Evolutionary conservation across 2,888 invertebrate genomes (phyloP), one percentile per base, ranked within the genome.

Genomic region (Smittia sp.): DNA sequence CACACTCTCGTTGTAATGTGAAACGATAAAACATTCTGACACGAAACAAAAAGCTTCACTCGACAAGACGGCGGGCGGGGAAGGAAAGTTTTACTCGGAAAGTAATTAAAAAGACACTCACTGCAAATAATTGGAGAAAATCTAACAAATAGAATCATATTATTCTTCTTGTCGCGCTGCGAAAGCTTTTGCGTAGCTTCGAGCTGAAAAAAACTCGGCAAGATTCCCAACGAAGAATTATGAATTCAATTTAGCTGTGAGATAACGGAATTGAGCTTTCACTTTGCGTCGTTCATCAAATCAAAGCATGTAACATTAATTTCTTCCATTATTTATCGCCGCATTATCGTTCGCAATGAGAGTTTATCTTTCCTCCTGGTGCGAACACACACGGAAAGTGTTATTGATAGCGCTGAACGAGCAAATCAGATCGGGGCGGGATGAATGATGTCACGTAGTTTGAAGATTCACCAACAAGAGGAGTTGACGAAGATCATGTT

Each of bases 31-130:
- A 20, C 58, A 58, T 22, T 58, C 20, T 58, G 20, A 58, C 18
- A 58, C 58, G 18, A 18, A 20, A 58, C 58, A 58, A 58, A 58
- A 58, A 46, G 52, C 52, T 46, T 18, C 58, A 46, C n/a, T n/a
- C 46, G 4, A 58, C 18, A 58, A 58, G 18, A 58, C 58, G 18
- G 18, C 1, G 9, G 1, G 20, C 6, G 15, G 7, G 18, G 20
- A 18, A 22, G 58, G 58, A 32, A 58, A 58, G 58, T 58, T 58
- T 18, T 2, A 20, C 22, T 58, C 18, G 20, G 58, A 58, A 58
- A 58, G 58, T 18, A 58, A 58, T 58, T 58, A 58, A 58, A 46
- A 58, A 58, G 58, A 22, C 58, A 58, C 20, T 58, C 58, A 15
- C 46, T 46, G 46, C 46, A 46, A 38, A 58, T 58, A 58, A 58